These are phyloP conservation scores for Rugalucina vietnamica DNA, from an alignment of 2,888 invertebrate species.

Conservation along the genomic window DNA sequence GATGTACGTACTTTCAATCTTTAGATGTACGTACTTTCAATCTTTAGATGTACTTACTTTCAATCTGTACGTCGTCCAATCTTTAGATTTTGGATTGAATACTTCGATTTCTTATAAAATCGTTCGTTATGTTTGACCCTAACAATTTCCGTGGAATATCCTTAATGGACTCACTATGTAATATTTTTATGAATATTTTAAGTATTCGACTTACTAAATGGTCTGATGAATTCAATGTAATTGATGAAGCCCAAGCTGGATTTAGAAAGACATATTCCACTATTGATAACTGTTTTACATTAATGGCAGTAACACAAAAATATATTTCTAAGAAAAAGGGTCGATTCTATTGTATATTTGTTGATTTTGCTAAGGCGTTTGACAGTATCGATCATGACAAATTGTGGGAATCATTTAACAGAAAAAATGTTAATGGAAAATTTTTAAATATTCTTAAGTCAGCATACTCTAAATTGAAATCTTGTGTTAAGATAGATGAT, in stretches of 20 bases:
- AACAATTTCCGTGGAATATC: background rate
- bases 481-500: background rate
- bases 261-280: constrained; percentile 1
- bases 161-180: background rate
- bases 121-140: background rate
- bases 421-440: background rate
- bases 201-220: background rate
- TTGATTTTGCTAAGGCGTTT: background rate
- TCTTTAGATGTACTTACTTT: too few relatives aligned
- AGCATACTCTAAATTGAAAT: background rate
- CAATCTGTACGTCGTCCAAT: background rate
- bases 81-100: background rate
- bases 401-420: background rate
- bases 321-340: background rate
- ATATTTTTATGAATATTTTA: background rate
- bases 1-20: too few relatives aligned
- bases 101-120: too few relatives aligned
- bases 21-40: too few relatives aligned
- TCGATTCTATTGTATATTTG: background rate
- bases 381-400: background rate
- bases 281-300: background rate
- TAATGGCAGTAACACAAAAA: background rate
- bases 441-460: background rate
- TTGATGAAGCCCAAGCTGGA: background rate
- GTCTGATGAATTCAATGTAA: background rate